Percentiles rank a stretch among this genome's conserved stretches.
These are phyloP conservation scores for Berghia stephanieae DNA, from an alignment of 1,140 invertebrate species.

Conservation along the genomic window DNA sequence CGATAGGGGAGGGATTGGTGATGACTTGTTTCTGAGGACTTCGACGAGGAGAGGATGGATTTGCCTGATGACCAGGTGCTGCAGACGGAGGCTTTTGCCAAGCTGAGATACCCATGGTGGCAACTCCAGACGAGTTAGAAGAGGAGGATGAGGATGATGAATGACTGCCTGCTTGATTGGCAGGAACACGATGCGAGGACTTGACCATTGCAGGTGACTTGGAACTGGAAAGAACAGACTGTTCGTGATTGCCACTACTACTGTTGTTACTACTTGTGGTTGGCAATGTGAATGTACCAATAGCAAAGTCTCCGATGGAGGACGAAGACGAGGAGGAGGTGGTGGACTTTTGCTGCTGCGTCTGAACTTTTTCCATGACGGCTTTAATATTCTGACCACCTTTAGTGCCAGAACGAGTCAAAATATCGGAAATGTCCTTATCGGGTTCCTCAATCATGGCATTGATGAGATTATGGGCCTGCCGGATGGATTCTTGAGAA, in stretches of 20 bases:
- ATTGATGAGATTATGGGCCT: conserved; percentile 86
- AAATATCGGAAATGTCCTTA: conserved; percentile 85
- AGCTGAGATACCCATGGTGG: conserved; percentile 38
- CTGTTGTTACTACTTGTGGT: conserved; percentile 25
- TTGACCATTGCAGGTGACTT: conserved; percentile 6
- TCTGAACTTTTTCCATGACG: too few relatives aligned
- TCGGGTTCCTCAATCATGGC: conserved; percentile 92
- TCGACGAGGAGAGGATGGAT: conserved; percentile 37
- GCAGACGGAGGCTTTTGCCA: conserved; percentile 30
- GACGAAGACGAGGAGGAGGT: too few relatives aligned
- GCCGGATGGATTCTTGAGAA: conserved; percentile 87
- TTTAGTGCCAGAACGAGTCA: conserved; percentile 78
- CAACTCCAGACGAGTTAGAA: conserved; percentile 34
- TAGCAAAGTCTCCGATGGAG: conserved; percentile 38
- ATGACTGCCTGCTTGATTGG: not conserved
- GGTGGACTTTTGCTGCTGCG: conserved; percentile 29
- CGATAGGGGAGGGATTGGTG: not conserved
- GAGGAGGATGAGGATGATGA: conserved; percentile 20
- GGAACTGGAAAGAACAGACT: not conserved
- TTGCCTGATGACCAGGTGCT: too few relatives aligned
- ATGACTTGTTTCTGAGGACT: conserved; percentile 43
- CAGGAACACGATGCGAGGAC: conserved; percentile 23
- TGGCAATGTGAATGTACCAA: conserved; percentile 38
- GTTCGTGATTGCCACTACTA: conserved; percentile 13
- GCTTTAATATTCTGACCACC: too few relatives aligned